These are phyloP conservation scores for Diplolepis rosae DNA, from an alignment of 2,888 invertebrate genomes.

Conservation along the genomic window DNA sequence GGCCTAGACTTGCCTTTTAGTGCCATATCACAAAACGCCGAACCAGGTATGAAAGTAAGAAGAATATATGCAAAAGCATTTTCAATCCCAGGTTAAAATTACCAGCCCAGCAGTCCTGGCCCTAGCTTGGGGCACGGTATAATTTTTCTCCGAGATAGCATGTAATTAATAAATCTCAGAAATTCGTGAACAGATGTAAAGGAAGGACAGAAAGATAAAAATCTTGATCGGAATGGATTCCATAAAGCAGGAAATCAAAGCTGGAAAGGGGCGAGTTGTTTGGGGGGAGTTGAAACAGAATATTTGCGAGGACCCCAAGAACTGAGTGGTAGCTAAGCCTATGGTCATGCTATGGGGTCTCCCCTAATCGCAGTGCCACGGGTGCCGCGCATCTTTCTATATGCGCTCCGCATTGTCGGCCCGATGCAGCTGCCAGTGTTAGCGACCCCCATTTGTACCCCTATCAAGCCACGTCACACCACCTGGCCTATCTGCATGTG, in stretches of 20 bases:
- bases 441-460: constrained; percentile 21
- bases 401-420: constrained; percentile 14
- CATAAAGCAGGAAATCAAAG: constrained; percentile 12
- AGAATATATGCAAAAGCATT: not conserved
- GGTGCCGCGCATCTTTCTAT: constrained; percentile 16
- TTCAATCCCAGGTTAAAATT: no score
- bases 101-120: no score
- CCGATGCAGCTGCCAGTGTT: constrained; percentile 11
- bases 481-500: constrained; percentile 68
- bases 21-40: no score
- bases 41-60: no score
- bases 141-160: no score
- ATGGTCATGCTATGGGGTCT: constrained; percentile 24
- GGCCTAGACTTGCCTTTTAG: no score
- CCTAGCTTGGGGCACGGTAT: no score
- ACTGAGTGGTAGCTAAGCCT: constrained; percentile 14
- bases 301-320: not conserved
- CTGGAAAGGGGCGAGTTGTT: not conserved
- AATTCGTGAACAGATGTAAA: not conserved
- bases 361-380: constrained; percentile 28
- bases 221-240: constrained; percentile 17
- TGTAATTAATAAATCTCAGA: no score
- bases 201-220: not conserved
- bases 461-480: constrained; percentile 68
- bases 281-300: not conserved